Evolutionary conservation across 2,888 invertebrate genomes (phyloP), one percentile per base, ranked within the genome.

Genomic region (Tenthredo distinguenda): DNA sequence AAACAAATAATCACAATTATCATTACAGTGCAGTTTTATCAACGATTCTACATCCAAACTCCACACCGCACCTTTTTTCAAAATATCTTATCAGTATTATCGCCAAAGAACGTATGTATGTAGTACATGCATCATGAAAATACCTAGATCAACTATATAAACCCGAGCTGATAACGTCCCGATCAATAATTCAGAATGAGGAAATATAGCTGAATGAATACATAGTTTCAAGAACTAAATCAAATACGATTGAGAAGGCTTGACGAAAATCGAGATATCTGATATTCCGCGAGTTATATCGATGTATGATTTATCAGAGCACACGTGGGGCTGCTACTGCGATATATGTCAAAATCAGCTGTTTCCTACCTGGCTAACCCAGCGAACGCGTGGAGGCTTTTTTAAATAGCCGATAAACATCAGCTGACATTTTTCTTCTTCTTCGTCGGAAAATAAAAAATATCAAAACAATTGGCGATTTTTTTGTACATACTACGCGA

Each of bases 271-370:
- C 62, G 21, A 4, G 26, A 12, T 18, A 37, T 71, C 37, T 26
- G 40, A 37, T 34, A 34, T 18, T 7, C 37, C n/a, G n/a, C n/a
- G 9, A 37, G 9, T 34, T 37, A 3, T 9, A 71, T 37, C 31
- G 68, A n/a, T n/a, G 71, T 31, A n/a, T 7, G 71, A n/a, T n/a
- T 9, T 34, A 71, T 15, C 12, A 47, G 21, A 76, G 40, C 76
- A 43, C 76, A 43, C 26, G 76, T 47, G 76, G 71, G 12, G 26
- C 18, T 55, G 37, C 12, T n/a, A 10, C 47, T 12, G 26, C 26
- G 76, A 47, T 47, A 40, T 26, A 26, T 76, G 47, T 76, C 76
- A 76, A 76, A 76, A 47, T 76, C 76, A 76, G 76, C 76, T 76
- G 76, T 26, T 76, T 15, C 76, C n/a, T 7, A n/a, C 5, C 55